Conservation (phyloP, 37 sponge, comb jelly and placozoan species). For the Ephydatia muelleri region DNA sequence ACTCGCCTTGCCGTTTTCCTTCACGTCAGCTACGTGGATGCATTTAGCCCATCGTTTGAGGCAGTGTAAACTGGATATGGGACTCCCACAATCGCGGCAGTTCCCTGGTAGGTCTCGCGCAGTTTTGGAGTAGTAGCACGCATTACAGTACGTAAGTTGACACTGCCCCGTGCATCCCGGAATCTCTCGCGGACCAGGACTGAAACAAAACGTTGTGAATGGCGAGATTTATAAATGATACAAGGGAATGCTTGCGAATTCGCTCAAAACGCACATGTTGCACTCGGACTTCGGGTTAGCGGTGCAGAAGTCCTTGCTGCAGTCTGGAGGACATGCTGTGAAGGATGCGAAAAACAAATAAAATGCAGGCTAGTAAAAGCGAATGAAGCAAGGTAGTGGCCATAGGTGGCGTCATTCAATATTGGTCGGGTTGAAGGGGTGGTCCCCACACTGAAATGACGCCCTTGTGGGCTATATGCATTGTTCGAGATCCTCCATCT, state of each 20-base stretch:
- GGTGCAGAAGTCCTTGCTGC: slow-evolving; percentile 28
- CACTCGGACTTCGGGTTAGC: slow-evolving; percentile 9
- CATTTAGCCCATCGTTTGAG: slow-evolving; percentile 32
- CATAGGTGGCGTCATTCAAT: too few species aligned
- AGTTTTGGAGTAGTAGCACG: slow-evolving; percentile 15
- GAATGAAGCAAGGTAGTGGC: too few species aligned
- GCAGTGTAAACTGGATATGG: neutral
- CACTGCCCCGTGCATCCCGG: slow-evolving; percentile 36
- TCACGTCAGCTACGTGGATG: neutral
- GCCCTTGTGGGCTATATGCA: too few species aligned
- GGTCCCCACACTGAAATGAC: too few species aligned
- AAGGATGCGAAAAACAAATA: too few species aligned
- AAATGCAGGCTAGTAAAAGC: too few species aligned
- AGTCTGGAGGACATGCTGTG: slow-evolving; percentile 20
- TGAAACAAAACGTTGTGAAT: neutral
- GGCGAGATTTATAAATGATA: too few species aligned
- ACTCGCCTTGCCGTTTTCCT: slow-evolving; percentile 3
- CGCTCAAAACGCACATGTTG: slow-evolving; percentile 27
- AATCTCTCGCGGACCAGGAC: slow-evolving; percentile 16
- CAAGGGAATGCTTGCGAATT: neutral
- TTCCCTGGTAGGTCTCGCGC: neutral
- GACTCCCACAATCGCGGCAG: slow-evolving; percentile 13
- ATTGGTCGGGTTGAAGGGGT: too few species aligned
- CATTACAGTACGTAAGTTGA: slow-evolving; percentile 23
- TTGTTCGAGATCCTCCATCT: too few species aligned